These are phyloP conservation scores for Nineta flava DNA, from an alignment of 2,888 invertebrate species.

Conservation along the genomic window DNA sequence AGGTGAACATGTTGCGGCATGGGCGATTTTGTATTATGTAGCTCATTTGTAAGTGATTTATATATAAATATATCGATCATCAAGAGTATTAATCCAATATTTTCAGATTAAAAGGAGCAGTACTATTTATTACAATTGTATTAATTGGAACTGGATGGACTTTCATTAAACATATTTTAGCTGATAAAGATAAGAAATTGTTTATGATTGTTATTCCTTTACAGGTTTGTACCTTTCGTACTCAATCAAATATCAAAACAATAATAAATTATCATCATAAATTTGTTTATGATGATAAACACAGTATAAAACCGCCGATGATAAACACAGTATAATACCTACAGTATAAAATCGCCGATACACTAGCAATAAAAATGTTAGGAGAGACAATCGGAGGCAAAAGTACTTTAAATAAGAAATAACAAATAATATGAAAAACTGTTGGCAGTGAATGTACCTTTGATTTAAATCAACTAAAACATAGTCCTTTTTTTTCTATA, in stretches of 20 bases:
- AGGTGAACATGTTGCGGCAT: conserved; percentile 89
- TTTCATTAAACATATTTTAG: conserved; percentile 92
- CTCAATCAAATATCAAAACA: too few species aligned
- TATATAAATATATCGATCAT: conserved; percentile 1
- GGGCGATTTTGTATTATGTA: conserved; percentile 95
- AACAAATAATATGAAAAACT: too few species aligned
- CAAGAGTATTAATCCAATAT: neutral
- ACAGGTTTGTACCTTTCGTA: conserved; percentile 46
- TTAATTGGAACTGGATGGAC: conserved; percentile 98
- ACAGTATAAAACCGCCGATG: too few species aligned
- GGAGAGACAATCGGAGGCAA: too few species aligned
- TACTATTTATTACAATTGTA: conserved; percentile 90
- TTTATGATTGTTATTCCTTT: conserved; percentile 96
- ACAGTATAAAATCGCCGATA: too few species aligned
- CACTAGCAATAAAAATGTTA: neutral
- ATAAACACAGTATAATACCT: too few species aligned
- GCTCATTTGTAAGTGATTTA: conserved; percentile 72
- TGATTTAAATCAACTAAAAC: too few species aligned
- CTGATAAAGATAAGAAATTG: conserved; percentile 90
- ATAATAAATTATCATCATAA: too few species aligned
- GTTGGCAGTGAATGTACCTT: too few species aligned
- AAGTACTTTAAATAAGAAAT: too few species aligned
- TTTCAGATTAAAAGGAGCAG: conserved; percentile 67
- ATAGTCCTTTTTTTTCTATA: too few species aligned
- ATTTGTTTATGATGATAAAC: too few species aligned